A percentile compares a stretch with the other conserved stretches of the same genome.
These are phyloP conservation scores for Lasioglossum zephyrum DNA, from an alignment of 2,888 invertebrate species.

Conservation along the genomic window DNA sequence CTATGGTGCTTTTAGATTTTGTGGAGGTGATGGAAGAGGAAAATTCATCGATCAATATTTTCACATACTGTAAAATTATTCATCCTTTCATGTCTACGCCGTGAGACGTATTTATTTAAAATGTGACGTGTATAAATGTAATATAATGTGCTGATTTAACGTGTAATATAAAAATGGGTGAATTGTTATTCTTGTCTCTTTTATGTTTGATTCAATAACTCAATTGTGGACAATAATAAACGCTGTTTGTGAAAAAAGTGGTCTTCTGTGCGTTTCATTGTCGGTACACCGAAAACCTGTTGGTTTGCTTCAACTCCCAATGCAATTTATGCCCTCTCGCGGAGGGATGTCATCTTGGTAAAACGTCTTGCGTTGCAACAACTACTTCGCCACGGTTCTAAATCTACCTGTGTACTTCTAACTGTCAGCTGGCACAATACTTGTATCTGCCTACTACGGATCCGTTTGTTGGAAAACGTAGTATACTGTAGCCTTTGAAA, in stretches of 20 bases:
- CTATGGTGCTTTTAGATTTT: no score
- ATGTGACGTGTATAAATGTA: no score
- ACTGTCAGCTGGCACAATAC: constrained; percentile 72
- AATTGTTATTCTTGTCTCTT: no score
- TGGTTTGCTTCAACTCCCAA: neutral
- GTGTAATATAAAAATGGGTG: no score
- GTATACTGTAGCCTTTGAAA: neutral
- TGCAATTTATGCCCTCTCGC: constrained; percentile 21
- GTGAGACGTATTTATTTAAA: no score
- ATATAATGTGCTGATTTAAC: no score
- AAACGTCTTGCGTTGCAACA: constrained; percentile 8
- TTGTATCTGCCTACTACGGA: constrained; percentile 67
- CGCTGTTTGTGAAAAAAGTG: neutral
- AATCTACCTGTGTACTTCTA: constrained; percentile 64
- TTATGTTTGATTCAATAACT: neutral
- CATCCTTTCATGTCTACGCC: no score
- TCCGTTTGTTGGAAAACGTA: constrained; percentile 30
- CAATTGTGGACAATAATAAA: neutral
- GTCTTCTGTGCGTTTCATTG: neutral
- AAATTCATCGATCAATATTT: no score
- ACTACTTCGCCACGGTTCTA: constrained; percentile 56
- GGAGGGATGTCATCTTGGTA: constrained; percentile 30
- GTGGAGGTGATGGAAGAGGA: no score
- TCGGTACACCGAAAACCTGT: neutral
- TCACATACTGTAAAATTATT: no score